Base-by-base conservation (phyloP, 2,888 invertebrate genomes). In the Nebria brevicollis region DNA sequence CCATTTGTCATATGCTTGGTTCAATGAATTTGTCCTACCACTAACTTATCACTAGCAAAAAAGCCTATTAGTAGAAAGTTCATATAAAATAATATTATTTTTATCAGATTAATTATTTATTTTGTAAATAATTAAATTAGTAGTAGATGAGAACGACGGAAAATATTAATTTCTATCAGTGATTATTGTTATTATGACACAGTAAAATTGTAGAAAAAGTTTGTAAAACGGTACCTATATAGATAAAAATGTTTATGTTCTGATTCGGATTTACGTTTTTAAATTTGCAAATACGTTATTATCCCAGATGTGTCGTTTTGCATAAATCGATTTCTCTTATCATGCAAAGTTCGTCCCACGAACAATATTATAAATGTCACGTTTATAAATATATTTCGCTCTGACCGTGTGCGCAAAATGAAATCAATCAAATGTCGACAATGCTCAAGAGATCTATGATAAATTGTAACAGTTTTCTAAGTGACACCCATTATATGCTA, bases 401-500 rank as follows among this genome's bases (percentile, higher is more conserved):
- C 42, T n/a, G 41, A 13, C 41, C 42, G 42, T 77, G 65, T 34
- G 41, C 77, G 72, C 66, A 42, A 66, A 77, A 79, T 54, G 68
- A 80, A 80, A 80, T 75, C 75, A 80, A 75, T 79, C 74, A 75
- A 74, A 72, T 68, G 75, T 74, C 75, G 79, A 79, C 79, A 79
- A 79, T 79, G 25, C 66, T 65, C 42, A 70, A 43, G 75, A 75
- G 80, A 75, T 72, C 26, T 75, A 75, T 75, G 80, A 80, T 80
- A 75, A 80, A 75, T 75, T 66, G 72, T 80, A 73, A 73, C 73
- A 73, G 54, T 13, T 70, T 54, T 75, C 65, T 80, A 75, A 80
- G 75, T 80, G 72, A 75, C 13, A 75, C 54, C 80, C 72, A 80
- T 80, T 80, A 80, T 80, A 80, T 80, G 80, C 80, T 75, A 80